Evolutionary conservation across 2,888 invertebrate genomes (phyloP).

Genomic region (Strigamia crassipes): DNA sequence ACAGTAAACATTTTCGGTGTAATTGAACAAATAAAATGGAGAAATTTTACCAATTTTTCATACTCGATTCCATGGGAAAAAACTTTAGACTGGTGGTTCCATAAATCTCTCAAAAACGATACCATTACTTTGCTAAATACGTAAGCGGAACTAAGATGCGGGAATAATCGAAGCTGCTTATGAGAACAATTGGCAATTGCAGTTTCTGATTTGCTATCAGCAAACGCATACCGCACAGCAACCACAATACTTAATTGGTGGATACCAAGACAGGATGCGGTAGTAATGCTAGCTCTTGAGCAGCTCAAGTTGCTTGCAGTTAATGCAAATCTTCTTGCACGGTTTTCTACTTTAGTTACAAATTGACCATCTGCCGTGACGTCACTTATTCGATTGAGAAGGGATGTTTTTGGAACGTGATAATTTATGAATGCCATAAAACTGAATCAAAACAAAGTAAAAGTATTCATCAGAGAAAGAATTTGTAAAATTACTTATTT

Average conservation of each 20-base stretch:
- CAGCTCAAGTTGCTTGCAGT: conserved; percentile 84
- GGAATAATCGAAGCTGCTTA: conserved; percentile 66
- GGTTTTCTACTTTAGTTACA: conserved; percentile 85
- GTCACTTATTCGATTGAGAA: conserved; percentile 86
- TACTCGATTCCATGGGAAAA: neutral
- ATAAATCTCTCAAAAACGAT: neutral
- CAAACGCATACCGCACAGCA: conserved; percentile 83
- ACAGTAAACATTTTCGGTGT: too few relatives aligned
- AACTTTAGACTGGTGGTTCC: neutral
- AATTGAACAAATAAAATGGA: too few relatives aligned
- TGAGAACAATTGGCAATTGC: conserved; percentile 84
- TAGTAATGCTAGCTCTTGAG: conserved; percentile 78
- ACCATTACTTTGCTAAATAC: neutral
- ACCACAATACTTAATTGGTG: conserved; percentile 77
- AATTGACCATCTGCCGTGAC: conserved; percentile 87
- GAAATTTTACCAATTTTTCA: conserved; percentile 58
- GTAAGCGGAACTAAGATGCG: neutral
- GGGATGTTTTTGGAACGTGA: conserved; percentile 80
- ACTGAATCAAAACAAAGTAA: conserved; percentile 60
- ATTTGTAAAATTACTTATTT: conserved; percentile 53
- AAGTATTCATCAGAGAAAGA: too few relatives aligned
- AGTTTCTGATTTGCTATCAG: conserved; percentile 70
- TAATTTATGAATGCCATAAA: conserved; percentile 87
- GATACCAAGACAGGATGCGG: conserved; percentile 64
- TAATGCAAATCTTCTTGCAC: conserved; percentile 78